A percentile compares a stretch with the other conserved stretches of the same genome.
Conservation (phyloP, 1,140 invertebrate genomes). For the Drosophila murphyi region DNA sequence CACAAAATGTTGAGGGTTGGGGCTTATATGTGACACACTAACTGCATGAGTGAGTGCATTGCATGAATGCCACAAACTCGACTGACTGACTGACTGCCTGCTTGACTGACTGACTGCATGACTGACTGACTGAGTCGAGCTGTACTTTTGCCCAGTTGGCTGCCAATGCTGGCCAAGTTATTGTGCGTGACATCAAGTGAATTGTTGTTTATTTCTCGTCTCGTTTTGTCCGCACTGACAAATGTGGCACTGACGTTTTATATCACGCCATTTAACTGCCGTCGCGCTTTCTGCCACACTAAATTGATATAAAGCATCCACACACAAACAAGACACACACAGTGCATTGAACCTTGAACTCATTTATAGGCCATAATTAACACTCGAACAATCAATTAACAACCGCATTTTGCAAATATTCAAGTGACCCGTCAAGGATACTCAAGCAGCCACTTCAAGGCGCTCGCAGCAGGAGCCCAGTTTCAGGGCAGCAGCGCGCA, state of each 20-base stretch:
- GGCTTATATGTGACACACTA: constrained; percentile 59
- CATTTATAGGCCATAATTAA: background rate
- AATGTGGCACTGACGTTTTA: constrained; percentile 48
- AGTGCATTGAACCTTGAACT: constrained; percentile 25
- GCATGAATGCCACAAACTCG: constrained; percentile 42
- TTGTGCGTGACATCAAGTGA: constrained; percentile 63
- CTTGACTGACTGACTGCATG: too few relatives aligned
- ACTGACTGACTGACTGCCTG: background rate
- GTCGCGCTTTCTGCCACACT: constrained; percentile 65
- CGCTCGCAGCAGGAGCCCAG: background rate
- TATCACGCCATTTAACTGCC: constrained; percentile 66
- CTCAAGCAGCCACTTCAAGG: constrained; percentile 1
- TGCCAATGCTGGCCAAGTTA: constrained; percentile 38
- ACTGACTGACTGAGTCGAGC: too few relatives aligned
- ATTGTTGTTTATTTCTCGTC: constrained; percentile 76
- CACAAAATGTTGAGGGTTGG: constrained; percentile 24
- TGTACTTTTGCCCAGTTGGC: background rate
- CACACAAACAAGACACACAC: constrained; percentile 2
- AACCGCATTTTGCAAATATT: constrained; percentile 12
- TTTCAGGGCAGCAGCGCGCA: background rate
- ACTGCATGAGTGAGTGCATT: constrained; percentile 76
- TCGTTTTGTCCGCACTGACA: constrained; percentile 53
- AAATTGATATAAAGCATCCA: constrained; percentile 71
- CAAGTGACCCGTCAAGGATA: background rate
- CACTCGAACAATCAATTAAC: constrained; percentile 31